Percentiles rank a stretch among this genome's conserved stretches.
These are phyloP conservation scores for Slavum lentiscoides DNA, from an alignment of 2,888 invertebrate genomes.

Conservation along the genomic window DNA sequence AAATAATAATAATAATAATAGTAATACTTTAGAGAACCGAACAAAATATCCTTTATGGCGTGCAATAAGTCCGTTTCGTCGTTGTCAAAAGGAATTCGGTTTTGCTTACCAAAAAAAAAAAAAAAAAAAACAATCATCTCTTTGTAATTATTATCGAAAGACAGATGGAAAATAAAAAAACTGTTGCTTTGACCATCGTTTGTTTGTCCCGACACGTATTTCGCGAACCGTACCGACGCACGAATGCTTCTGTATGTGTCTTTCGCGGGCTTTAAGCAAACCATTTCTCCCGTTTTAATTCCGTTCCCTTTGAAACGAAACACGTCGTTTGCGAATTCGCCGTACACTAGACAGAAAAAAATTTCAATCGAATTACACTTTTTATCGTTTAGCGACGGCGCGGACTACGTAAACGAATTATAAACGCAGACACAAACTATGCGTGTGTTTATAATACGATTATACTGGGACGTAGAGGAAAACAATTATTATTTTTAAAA, in stretches of 20 bases:
- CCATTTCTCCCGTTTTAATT: not conserved
- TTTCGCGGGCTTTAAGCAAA: not conserved
- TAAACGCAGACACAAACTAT: not conserved
- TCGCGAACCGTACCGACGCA: conserved; percentile 8
- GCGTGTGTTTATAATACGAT: too few species aligned
- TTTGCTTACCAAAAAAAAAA: too few species aligned
- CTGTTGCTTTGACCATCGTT: conserved; percentile 21
- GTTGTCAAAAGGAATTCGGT: not conserved
- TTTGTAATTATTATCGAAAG: conserved; percentile 22
- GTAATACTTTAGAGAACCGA: not conserved
- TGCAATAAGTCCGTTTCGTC: not conserved
- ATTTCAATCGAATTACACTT: conserved; percentile 8
- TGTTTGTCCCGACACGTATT: conserved; percentile 28
- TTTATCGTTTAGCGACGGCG: not conserved
- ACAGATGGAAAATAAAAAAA: not conserved
- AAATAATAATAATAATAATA: too few species aligned
- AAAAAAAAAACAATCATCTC: not conserved
- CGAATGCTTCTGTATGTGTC: conserved; percentile 13
- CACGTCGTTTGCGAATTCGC: not conserved
- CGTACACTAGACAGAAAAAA: not conserved
- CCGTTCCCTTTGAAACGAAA: not conserved
- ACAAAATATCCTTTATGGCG: not conserved
- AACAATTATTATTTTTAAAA: too few species aligned
- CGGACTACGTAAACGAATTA: not conserved
- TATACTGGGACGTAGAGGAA: too few species aligned